Evolutionary conservation across 2,888 invertebrate species (phyloP), one percentile per base, ranked within the genome.

Genomic region (Eupeodes luniger): DNA sequence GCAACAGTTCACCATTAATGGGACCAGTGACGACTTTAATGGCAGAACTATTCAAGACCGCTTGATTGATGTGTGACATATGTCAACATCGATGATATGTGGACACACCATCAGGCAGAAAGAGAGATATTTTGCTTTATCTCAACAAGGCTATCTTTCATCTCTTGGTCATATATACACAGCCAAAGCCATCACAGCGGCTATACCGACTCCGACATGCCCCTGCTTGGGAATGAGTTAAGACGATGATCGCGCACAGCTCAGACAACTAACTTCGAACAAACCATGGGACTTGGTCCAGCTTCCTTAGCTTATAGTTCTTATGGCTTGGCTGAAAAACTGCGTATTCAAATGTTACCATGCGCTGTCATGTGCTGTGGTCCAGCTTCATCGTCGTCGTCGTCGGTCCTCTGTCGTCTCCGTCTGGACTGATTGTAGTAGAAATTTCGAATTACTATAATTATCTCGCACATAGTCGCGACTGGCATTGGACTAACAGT

Each of bases 11-110:
- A 47, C 72, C 72, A 72, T 72, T 72, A 72, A 72, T 72, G 72
- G 72, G 34, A 59, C 72, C 72, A 72, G 57, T 72, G 72, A 72
- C 72, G 72, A 59, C 72, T 72, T 72, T 72, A 72, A 72, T 72
- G 72, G 72, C 72, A 59, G 72, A 72, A 72, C 72, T 72, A 59
- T 72, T 72, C 72, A 72, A 72, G 72, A 72, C 19, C 77, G 59
- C 47, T 84, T 88, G 88, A 88, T 88, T 88, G 88, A 88, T 88
- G 88, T 67, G 85, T 88, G 88, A 81, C 88, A 85, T 88, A 88
- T 88, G 88, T 88, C 88, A 88, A 85, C 88, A 81, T 81, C 81
- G 88, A 88, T 88, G 88, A 88, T 88, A 88, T 85, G 88, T 88
- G 85, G 88, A 88, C 88, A 88, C 85, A 81, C 81, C 75, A 81